Conservation (phyloP, 2,888 invertebrate species). For the Pammene aurita region DNA sequence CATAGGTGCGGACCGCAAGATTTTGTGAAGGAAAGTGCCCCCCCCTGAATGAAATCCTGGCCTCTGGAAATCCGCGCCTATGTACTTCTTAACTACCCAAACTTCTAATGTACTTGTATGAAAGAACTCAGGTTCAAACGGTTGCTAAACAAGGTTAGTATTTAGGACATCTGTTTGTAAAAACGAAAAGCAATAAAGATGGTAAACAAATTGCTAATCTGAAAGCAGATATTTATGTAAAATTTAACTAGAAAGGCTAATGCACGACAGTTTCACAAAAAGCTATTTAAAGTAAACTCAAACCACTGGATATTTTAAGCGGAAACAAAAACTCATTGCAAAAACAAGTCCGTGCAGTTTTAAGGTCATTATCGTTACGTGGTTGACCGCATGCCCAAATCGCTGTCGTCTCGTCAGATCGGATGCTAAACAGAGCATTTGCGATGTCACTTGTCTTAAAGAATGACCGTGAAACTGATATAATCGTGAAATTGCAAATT, state of each 20-base stretch:
- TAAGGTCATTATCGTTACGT: constrained; percentile 36
- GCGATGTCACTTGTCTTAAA: constrained; percentile 32
- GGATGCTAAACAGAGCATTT: constrained; percentile 41
- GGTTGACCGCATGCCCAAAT: constrained; percentile 45
- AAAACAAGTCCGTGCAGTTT: constrained; percentile 20
- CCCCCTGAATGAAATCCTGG: too few relatives aligned
- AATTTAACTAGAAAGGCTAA: neutral
- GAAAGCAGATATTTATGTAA: neutral
- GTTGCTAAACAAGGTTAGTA: too few relatives aligned
- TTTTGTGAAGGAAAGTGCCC: too few relatives aligned
- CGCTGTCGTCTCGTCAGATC: constrained; percentile 44
- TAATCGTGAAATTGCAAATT: neutral
- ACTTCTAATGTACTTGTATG: too few relatives aligned
- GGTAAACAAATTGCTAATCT: neutral
- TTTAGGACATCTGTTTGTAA: too few relatives aligned
- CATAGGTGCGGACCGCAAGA: too few relatives aligned
- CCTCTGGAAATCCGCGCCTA: too few relatives aligned
- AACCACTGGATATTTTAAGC: constrained; percentile 5
- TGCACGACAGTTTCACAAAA: neutral
- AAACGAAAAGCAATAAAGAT: too few relatives aligned
- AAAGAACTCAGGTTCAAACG: too few relatives aligned
- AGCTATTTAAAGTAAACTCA: constrained; percentile 10
- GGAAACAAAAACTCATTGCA: constrained; percentile 9
- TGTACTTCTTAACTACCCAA: too few relatives aligned
- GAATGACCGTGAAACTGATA: constrained; percentile 31